Evolutionary conservation across 2,113 vertebrate species (phyloP).

Genomic region (Tenebrosternarchus preto): DNA sequence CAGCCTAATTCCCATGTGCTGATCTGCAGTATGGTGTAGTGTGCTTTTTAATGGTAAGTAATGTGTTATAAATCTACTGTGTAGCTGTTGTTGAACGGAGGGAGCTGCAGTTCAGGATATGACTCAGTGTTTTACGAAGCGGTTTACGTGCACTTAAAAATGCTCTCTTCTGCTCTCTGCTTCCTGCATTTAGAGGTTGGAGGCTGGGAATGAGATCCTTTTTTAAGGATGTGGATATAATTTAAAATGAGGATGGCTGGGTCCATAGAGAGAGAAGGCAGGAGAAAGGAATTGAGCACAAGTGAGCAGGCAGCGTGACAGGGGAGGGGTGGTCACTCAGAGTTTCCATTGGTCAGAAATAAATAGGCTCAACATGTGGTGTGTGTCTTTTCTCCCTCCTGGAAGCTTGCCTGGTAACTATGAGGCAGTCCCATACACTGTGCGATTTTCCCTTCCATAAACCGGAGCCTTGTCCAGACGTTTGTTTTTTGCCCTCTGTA

Average conservation of each 20-base stretch:
- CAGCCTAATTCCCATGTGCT: background rate
- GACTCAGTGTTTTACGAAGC: conserved; percentile 11
- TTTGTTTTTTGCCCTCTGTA: background rate
- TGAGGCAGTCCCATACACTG: background rate
- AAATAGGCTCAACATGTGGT: conserved; percentile 70
- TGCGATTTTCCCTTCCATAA: conserved; percentile 12
- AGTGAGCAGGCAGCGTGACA: conserved; percentile 40
- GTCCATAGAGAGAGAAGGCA: conserved; percentile 23
- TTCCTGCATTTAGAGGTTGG: conserved; percentile 4
- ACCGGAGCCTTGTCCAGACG: conserved; percentile 7
- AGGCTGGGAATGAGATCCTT: background rate
- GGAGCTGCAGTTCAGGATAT: conserved; percentile 22
- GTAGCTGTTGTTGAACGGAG: background rate
- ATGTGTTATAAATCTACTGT: background rate
- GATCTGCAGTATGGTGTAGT: background rate
- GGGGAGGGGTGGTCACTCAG: conserved; percentile 66
- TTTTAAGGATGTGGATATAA: background rate
- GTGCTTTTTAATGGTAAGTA: background rate
- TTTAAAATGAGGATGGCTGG: background rate
- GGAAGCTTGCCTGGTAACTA: conserved; percentile 19
- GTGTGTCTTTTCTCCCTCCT: conserved; percentile 34
- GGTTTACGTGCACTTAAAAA: background rate
- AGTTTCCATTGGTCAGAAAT: conserved; percentile 72
- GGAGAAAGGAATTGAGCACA: conserved; percentile 9
- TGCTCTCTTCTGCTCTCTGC: background rate